phyloP scores from a whole-genome alignment of 2,797 vertebrate species.

The Enteromius radiatus region DNA sequence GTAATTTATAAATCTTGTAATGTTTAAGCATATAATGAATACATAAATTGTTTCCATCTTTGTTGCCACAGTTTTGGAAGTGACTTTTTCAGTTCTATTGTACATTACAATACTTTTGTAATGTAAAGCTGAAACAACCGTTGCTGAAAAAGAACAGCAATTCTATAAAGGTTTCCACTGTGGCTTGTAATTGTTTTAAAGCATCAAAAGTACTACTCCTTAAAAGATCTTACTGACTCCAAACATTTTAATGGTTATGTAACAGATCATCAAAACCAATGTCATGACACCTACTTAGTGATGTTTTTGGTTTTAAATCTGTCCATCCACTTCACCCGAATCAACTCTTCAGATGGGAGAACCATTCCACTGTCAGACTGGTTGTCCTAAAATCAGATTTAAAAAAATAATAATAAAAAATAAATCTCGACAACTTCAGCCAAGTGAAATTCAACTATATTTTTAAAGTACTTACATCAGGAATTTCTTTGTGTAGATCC shows the following conservation, averaged over 20 bases:
- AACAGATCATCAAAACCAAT: neutral
- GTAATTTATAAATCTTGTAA: too few relatives aligned
- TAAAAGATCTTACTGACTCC: neutral
- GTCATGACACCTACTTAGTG: slow-evolving; percentile 69
- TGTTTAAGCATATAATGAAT: too few relatives aligned
- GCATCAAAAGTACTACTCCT: neutral
- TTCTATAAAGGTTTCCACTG: neutral
- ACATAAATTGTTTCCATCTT: too few relatives aligned
- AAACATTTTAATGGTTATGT: neutral
- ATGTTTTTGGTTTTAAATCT: slow-evolving; percentile 69
- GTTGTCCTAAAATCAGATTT: slow-evolving; percentile 78
- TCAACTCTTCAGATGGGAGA: slow-evolving; percentile 84
- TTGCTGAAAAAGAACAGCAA: too few relatives aligned
- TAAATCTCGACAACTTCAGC: neutral
- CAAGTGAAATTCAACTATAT: too few relatives aligned
- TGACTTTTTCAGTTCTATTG: too few relatives aligned
- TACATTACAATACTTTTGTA: too few relatives aligned
- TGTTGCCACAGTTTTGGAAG: too few relatives aligned
- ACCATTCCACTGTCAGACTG: slow-evolving; percentile 85
- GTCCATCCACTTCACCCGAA: slow-evolving; percentile 79
- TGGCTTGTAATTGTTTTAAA: neutral
- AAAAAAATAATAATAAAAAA: slow-evolving; percentile 34
- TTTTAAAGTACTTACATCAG: slow-evolving; percentile 77
- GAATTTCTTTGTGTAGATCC: slow-evolving; percentile 71
- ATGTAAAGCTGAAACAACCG: neutral